Percentiles rank a stretch among this genome's conserved stretches.
Evolutionary conservation across 2,888 invertebrate genomes (phyloP).

Genomic region (Dorcus parallelipipedus): DNA sequence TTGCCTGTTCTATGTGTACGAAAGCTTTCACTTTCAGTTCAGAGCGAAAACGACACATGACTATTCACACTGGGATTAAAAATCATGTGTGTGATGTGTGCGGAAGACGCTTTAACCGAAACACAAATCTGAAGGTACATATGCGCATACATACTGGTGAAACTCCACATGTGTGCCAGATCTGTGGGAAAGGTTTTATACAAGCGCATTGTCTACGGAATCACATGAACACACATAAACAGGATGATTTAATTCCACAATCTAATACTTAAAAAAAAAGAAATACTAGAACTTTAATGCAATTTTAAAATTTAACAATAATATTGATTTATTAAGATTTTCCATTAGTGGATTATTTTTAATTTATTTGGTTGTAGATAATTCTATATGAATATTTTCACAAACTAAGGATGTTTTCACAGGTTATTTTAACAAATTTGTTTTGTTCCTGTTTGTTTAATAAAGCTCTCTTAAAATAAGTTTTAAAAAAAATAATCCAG

Average conservation of each 20-base stretch:
- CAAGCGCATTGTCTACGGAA: conserved; percentile 53
- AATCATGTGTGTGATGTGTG: conserved; percentile 47
- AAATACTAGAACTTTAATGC: conserved; percentile 3
- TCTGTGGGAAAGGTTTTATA: conserved; percentile 56
- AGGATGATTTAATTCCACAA: too few species aligned
- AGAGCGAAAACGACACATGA: conserved; percentile 31
- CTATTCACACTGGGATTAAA: conserved; percentile 30
- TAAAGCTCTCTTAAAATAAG: too few species aligned
- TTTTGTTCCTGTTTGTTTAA: too few species aligned
- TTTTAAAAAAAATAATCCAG: too few species aligned
- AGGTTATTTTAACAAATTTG: too few species aligned
- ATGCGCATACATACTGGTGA: conserved; percentile 55
- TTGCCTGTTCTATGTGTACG: conserved; percentile 27
- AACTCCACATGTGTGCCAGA: conserved; percentile 52
- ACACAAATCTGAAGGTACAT: conserved; percentile 53
- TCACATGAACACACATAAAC: conserved; percentile 50
- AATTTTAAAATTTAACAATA: not conserved
- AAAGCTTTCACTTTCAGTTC: conserved; percentile 28
- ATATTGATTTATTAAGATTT: too few species aligned
- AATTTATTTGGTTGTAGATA: too few species aligned
- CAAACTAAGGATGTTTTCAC: too few species aligned
- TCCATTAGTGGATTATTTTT: too few species aligned
- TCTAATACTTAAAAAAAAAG: not conserved
- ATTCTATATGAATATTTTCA: too few species aligned
- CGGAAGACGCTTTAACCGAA: conserved; percentile 54